Percentiles rank a stretch among this genome's conserved stretches.
phyloP scores from a whole-genome alignment of 2,113 vertebrate genomes.

The Pseudonaja textilis region DNA sequence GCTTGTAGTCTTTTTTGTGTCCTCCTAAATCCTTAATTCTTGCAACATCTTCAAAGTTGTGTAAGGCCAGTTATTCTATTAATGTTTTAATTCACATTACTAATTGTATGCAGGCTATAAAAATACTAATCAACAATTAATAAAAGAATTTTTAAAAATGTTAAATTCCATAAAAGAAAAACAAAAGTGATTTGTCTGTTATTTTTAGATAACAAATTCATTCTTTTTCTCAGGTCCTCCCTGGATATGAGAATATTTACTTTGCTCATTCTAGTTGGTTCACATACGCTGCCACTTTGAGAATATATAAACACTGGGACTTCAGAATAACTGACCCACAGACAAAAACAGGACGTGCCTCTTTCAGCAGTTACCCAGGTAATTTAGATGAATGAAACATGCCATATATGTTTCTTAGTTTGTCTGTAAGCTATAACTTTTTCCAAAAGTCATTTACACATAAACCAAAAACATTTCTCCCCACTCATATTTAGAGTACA shows the following conservation, averaged over 20 bases:
- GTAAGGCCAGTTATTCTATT: neutral
- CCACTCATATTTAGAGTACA: neutral
- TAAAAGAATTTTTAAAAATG: neutral
- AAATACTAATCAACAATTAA: neutral
- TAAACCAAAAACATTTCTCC: neutral
- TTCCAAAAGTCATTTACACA: neutral
- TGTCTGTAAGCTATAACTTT: neutral
- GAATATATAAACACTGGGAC: conserved; percentile 93
- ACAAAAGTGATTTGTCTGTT: neutral
- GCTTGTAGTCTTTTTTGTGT: no score
- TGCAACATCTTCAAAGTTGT: neutral
- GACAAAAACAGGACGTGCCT: conserved; percentile 76
- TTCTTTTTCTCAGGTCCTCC: conserved; percentile 78
- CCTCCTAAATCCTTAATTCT: neutral
- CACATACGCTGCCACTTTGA: conserved; percentile 85
- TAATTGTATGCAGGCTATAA: neutral
- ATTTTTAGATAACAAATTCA: neutral
- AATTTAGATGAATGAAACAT: conserved; percentile 20
- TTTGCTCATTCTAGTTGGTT: conserved; percentile 96
- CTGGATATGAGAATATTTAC: conserved; percentile 89
- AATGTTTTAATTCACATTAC: neutral
- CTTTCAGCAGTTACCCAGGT: conserved; percentile 97
- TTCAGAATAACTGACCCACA: conserved; percentile 77
- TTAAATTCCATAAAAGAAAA: neutral
- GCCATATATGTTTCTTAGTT: neutral